Evolutionary conservation across 2,888 invertebrate species (phyloP).

Genomic region (Erannis defoliaria): DNA sequence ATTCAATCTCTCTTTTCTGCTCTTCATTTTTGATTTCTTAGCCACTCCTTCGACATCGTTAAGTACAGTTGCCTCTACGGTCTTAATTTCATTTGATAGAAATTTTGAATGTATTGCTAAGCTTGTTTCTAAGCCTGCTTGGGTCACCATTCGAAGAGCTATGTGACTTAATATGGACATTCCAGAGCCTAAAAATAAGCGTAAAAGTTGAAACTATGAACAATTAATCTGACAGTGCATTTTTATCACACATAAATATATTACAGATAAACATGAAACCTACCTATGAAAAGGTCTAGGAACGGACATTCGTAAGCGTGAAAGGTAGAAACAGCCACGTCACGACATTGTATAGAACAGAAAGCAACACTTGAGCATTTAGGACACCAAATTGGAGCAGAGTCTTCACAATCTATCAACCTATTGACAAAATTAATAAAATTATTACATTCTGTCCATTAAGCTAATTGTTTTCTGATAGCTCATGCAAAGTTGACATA

Average conservation of each 20-base stretch:
- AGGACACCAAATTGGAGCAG: slow-evolving; percentile 90
- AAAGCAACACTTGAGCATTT: slow-evolving; percentile 92
- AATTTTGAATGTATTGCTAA: slow-evolving; percentile 79
- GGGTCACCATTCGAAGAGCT: slow-evolving; percentile 92
- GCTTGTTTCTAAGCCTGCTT: slow-evolving; percentile 84
- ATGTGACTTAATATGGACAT: slow-evolving; percentile 93
- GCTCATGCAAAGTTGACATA: too few relatives aligned
- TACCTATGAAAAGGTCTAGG: slow-evolving; percentile 91
- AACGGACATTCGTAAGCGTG: slow-evolving; percentile 92
- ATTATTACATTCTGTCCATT: neutral
- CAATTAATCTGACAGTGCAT: neutral
- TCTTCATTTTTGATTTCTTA: slow-evolving; percentile 76
- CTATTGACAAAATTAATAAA: slow-evolving; percentile 46
- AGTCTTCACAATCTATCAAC: slow-evolving; percentile 62
- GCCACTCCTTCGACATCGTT: slow-evolving; percentile 75
- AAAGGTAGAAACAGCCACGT: slow-evolving; percentile 88
- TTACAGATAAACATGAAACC: slow-evolving; percentile 16
- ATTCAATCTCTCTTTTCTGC: slow-evolving; percentile 75
- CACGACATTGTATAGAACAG: slow-evolving; percentile 89
- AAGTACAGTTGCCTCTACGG: slow-evolving; percentile 63
- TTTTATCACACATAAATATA: neutral
- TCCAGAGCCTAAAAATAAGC: slow-evolving; percentile 87
- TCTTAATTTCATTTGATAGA: slow-evolving; percentile 64
- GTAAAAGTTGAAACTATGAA: neutral
- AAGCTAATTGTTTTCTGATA: too few relatives aligned